These are phyloP conservation scores for Catocala sponsa DNA, from an alignment of 2,888 invertebrate genomes.

Conservation along the genomic window DNA sequence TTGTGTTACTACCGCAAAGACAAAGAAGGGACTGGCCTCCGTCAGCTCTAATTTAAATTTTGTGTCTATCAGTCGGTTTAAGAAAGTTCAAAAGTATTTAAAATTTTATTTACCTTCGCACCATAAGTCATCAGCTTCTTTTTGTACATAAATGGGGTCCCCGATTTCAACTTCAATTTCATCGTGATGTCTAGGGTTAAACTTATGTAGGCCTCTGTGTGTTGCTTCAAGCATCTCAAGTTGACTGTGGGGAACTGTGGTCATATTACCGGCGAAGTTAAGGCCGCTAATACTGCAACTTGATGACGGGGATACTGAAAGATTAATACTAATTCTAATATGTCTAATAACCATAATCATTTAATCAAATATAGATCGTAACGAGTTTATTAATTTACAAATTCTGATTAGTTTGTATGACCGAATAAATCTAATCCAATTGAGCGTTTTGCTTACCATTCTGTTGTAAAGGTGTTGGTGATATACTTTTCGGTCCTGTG, in stretches of 20 bases:
- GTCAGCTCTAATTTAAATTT: too few species aligned
- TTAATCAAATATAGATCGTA: too few species aligned
- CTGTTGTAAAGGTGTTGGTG: conserved; percentile 90
- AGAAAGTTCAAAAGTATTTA: too few species aligned
- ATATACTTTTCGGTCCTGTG: conserved; percentile 94
- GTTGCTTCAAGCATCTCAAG: conserved; percentile 97
- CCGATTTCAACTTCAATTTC: conserved; percentile 99
- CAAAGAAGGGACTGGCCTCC: too few species aligned
- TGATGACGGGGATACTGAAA: conserved; percentile 88
- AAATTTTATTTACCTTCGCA: conserved; percentile 92
- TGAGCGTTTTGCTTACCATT: conserved; percentile 64
- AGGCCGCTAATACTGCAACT: conserved; percentile 85
- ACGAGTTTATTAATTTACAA: too few species aligned
- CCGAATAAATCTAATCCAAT: too few species aligned
- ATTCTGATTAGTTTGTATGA: too few species aligned
- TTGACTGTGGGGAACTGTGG: conserved; percentile 93
- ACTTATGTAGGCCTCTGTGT: conserved; percentile 98
- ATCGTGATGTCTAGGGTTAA: conserved; percentile 97
- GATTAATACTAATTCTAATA: neutral
- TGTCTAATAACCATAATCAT: too few species aligned
- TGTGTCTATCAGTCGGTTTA: too few species aligned
- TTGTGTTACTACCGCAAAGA: too few species aligned
- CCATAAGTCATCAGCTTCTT: conserved; percentile 99
- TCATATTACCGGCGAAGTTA: conserved; percentile 90
- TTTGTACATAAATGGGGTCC: conserved; percentile 98